Evolutionary conservation across 1,140 invertebrate genomes (phyloP), one percentile per base, ranked within the genome.

Genomic region (Patella vulgata): DNA sequence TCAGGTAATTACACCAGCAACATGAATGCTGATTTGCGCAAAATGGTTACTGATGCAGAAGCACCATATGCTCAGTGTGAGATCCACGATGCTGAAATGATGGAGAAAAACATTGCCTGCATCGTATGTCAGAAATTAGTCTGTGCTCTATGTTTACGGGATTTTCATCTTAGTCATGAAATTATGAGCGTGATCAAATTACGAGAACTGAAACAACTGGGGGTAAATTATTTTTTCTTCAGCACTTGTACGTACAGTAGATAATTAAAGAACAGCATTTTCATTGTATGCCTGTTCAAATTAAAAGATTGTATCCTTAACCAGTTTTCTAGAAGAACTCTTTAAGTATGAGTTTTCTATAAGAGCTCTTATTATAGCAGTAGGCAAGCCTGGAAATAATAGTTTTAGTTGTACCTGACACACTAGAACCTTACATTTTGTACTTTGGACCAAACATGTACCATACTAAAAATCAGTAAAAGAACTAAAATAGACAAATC

Each of bases 31-130:
- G n/a, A n/a, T n/a, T n/a, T n/a, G n/a, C n/a, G n/a, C n/a, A n/a
- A 44, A 23, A 44, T 44, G 42, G n/a, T 44, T n/a, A 44, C n/a
- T 3, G 42, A n/a, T 19, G 42, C 42, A n/a, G n/a, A n/a, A 1
- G 14, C n/a, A 44, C 42, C 42, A 9, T 17, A 19, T 23, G n/a
- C 42, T 23, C 42, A 44, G 0, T 44, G 42, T 44, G 42, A 14
- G 6, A 9, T 44, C 5, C 42, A 44, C 9, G 42, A n/a, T 19
- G 42, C 42, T 14, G 42, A 44, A 23, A 44, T 17, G 42, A 44
- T 44, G 23, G 42, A 44, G 42, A 44, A 44, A 23, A 44, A 44
- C 14, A 44, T 44, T 14, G 42, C 42, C 9, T 44, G 42, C 42
- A n/a, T 44, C n/a, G n/a, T 9, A 6, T 44, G 42, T 9, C n/a